Base-by-base conservation (phyloP, 2,797 vertebrate species). In the Eupleurogrammus muticus region DNA sequence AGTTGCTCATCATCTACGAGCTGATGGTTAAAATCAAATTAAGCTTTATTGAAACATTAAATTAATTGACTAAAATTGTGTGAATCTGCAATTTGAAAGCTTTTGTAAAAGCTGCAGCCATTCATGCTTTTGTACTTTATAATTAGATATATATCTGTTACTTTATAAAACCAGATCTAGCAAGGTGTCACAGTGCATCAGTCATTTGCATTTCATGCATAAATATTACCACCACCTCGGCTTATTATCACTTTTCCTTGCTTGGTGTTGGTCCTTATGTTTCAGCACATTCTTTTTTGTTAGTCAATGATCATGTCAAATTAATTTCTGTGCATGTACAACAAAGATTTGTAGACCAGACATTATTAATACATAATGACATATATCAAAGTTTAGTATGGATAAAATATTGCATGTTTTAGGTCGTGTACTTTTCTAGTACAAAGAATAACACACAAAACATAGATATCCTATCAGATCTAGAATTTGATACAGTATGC, bases 181-280 rank as follows among this genome's bases (percentile, higher is more conserved):
- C 28, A 34, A 65, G 5, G 42, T 23, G 7, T 70, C 62, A 57
- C 55, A 21, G 24, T 40, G 10, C 47, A 51, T 66, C 34, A 51
- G 32, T 53, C 66, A 65, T 79, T 73, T 79, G 1, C 77, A 77
- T 81, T 73, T 66, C 63, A 77, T 79, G 77, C 75, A 64, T 16
- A 75, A 59, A 47, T 16, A 34, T 80, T 72, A 47, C 44, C 71
- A 62, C 72, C 79, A 47, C 50, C 79, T 70, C 28, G 2, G 11
- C 7, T 11, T 28, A 60, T 53, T 17, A 53, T 38, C 6, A 28
- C 48, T 40, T 23, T 23, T n/a, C 23, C 17, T 48, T 67, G 67
- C 35, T 81, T 76, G 40, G 46, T 78, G 59, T 73, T 61, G 23
- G 67, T 73, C 9, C 16, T 73, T 66, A 73, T 56, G 38, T 70